phyloP scores from a whole-genome alignment of 2,888 invertebrate species.

The Cephonodes hylas region DNA sequence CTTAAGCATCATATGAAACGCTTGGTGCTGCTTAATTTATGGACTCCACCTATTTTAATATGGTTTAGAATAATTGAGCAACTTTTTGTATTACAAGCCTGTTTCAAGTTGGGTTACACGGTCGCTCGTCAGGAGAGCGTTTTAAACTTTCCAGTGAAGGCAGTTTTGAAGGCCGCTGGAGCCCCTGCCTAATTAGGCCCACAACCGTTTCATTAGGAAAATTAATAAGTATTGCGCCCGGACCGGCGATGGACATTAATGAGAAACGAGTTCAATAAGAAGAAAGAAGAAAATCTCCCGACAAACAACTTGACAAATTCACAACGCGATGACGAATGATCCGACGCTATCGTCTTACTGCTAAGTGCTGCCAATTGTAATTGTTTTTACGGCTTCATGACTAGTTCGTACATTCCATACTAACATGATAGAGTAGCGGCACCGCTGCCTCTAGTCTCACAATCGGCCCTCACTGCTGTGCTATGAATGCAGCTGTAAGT shows the following conservation, averaged over 20 bases:
- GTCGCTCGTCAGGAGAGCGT: conserved; percentile 50
- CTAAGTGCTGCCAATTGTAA: neutral
- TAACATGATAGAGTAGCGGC: too few relatives aligned
- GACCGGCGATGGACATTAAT: conserved; percentile 36
- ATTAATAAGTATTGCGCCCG: conserved; percentile 53
- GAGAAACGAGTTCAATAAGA: conserved; percentile 33
- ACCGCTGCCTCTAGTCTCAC: too few relatives aligned
- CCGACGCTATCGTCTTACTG: neutral
- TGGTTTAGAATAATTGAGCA: conserved; percentile 37
- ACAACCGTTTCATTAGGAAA: conserved; percentile 56
- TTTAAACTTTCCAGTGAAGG: conserved; percentile 60
- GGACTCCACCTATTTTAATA: conserved; percentile 20
- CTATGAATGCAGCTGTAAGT: too few relatives aligned
- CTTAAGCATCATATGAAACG: neutral
- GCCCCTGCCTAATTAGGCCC: conserved; percentile 51
- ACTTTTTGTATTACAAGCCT: conserved; percentile 55
- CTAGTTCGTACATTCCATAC: too few relatives aligned
- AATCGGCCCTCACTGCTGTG: too few relatives aligned
- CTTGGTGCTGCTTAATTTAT: neutral
- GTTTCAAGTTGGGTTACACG: conserved; percentile 55
- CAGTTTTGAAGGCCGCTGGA: conserved; percentile 44
- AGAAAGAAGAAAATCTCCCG: conserved; percentile 36
- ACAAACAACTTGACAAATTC: conserved; percentile 40
- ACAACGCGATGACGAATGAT: conserved; percentile 20
- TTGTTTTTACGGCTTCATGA: neutral